Conservation (phyloP, 2,113 vertebrate genomes). For the Maccullochella peelii region DNA sequence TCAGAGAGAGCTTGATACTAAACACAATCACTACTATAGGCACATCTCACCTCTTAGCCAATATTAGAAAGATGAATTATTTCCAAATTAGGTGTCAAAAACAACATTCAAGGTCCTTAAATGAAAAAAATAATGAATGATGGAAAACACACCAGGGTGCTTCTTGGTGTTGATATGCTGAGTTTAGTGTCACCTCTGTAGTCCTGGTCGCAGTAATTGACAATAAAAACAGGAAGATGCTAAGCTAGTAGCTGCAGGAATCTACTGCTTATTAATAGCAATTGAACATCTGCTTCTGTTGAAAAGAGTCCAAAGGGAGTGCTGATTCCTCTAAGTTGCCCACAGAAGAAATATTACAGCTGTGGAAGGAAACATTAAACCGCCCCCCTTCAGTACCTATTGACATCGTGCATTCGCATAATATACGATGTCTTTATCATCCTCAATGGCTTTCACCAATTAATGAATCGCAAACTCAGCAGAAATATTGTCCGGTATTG, state of each 20-base stretch:
- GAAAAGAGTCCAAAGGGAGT: conserved; percentile 64
- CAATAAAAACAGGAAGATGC: conserved; percentile 28
- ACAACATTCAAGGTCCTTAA: conserved; percentile 5
- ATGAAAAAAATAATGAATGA: conserved; percentile 6
- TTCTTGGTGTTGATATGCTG: conserved; percentile 13
- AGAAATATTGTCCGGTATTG: conserved; percentile 67
- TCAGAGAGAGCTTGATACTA: conserved; percentile 36
- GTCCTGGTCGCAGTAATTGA: conserved; percentile 46
- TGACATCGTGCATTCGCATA: conserved; percentile 57
- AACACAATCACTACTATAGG: conserved; percentile 9
- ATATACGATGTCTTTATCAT: conserved; percentile 69
- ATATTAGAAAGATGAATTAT: conserved; percentile 39
- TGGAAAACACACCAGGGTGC: background rate
- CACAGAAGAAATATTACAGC: conserved; percentile 68
- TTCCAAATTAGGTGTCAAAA: conserved; percentile 25
- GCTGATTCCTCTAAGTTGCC: conserved; percentile 59
- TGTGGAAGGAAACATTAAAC: conserved; percentile 63
- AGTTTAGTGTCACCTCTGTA: conserved; percentile 8
- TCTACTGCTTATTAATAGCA: conserved; percentile 64
- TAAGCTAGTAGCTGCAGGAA: conserved; percentile 52
- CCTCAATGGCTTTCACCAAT: conserved; percentile 69
- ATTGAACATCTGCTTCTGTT: conserved; percentile 77
- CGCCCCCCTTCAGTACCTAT: conserved; percentile 39
- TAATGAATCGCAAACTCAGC: conserved; percentile 71
- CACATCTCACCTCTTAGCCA: conserved; percentile 31